A percentile compares a stretch with the other conserved stretches of the same genome.
Conservation (phyloP, 2,888 invertebrate species). For the Acrobasis suavella region DNA sequence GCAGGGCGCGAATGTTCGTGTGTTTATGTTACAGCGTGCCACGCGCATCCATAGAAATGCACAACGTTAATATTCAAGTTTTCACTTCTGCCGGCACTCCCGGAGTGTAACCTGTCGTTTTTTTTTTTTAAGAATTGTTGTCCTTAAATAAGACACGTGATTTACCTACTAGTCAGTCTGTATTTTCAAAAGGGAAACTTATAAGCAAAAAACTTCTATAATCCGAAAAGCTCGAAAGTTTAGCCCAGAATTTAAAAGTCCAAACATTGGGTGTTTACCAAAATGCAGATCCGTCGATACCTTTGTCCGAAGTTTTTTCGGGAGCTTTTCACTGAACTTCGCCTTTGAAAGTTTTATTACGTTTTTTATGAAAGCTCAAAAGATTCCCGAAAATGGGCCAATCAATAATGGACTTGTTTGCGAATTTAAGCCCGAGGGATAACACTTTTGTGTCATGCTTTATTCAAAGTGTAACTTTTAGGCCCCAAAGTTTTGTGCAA, state of each 20-base stretch:
- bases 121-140: too few species aligned
- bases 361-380: slow-evolving; percentile 21
- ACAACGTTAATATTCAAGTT: too few species aligned
- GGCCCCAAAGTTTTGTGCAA: background rate
- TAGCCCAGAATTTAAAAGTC: slow-evolving; percentile 2
- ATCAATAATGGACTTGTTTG: slow-evolving; percentile 20
- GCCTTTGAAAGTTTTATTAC: slow-evolving; percentile 25
- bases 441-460: slow-evolving; percentile 12
- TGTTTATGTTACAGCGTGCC: too few species aligned
- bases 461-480: slow-evolving; percentile 2
- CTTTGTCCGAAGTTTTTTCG: slow-evolving; percentile 20
- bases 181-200: background rate
- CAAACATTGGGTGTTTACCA: slow-evolving; percentile 20
- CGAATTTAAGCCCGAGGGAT: slow-evolving; percentile 1
- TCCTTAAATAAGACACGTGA: too few species aligned
- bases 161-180: too few species aligned
- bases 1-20: too few species aligned
- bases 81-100: too few species aligned
- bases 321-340: slow-evolving; percentile 23
- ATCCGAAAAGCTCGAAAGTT: slow-evolving; percentile 9
- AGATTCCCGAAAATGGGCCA: slow-evolving; percentile 21
- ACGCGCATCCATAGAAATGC: too few species aligned
- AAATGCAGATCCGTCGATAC: slow-evolving; percentile 19
- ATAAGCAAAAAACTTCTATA: background rate
- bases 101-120: too few species aligned